Evolutionary conservation across 2,888 invertebrate species (phyloP).

Genomic region (Apodemia duryi): DNA sequence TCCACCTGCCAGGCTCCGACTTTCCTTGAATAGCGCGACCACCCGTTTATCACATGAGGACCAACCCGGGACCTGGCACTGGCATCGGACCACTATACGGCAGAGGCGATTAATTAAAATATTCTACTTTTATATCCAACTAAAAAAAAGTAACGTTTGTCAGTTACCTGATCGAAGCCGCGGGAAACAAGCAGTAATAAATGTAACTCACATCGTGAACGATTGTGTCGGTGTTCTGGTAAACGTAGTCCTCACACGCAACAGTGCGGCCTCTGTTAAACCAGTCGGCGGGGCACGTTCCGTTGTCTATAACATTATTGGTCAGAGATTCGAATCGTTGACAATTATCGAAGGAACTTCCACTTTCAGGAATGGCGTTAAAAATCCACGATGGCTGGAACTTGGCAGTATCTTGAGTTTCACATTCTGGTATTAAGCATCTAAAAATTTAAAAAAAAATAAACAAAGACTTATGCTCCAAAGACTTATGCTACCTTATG

Average conservation of each 20-base stretch:
- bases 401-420: constrained; percentile 36
- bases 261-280: constrained; percentile 41
- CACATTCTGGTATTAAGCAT: constrained; percentile 53
- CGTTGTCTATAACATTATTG: constrained; percentile 13
- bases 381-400: constrained; percentile 64
- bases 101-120: too few species aligned
- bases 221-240: constrained; percentile 50
- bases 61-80: too few species aligned
- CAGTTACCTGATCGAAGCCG: too few species aligned
- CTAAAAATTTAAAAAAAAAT: constrained; percentile 32
- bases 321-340: constrained; percentile 48
- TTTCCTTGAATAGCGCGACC: too few species aligned
- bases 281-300: constrained; percentile 44
- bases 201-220: constrained; percentile 57
- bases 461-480: too few species aligned
- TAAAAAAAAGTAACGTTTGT: too few species aligned
- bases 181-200: too few species aligned
- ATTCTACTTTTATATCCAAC: too few species aligned
- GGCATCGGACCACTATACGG: too few species aligned
- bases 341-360: constrained; percentile 58
- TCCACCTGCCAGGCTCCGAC: too few species aligned
- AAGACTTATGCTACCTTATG: too few species aligned
- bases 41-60: too few species aligned
- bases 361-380: constrained; percentile 59
- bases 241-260: constrained; percentile 48